Evolutionary conservation across 1,140 invertebrate genomes (phyloP).

Genomic region (Zaprionus capensis): DNA sequence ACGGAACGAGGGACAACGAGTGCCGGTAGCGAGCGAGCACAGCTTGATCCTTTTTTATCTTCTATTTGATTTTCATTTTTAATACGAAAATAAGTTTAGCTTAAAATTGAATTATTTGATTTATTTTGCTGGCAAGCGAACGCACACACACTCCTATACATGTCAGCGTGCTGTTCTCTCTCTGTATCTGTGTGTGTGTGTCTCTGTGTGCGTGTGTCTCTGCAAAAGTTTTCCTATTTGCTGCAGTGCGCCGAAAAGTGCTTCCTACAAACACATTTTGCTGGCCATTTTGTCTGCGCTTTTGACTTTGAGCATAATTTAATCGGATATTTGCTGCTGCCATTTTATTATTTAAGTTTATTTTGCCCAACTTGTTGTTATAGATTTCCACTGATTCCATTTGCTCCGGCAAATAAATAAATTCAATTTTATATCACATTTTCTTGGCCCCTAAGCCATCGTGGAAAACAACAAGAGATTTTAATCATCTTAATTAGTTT

Average conservation of each 20-base stretch:
- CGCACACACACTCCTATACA: conserved; percentile 12
- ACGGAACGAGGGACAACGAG: conserved; percentile 4
- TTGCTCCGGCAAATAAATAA: conserved; percentile 54
- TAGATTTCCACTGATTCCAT: conserved; percentile 61
- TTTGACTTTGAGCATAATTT: conserved; percentile 83
- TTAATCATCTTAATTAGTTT: conserved; percentile 82
- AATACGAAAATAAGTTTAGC: conserved; percentile 83
- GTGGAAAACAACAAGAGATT: conserved; percentile 54
- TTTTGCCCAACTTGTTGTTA: conserved; percentile 40
- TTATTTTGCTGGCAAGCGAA: conserved; percentile 65
- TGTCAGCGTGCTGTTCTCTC: not conserved
- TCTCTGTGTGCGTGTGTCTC: conserved; percentile 31
- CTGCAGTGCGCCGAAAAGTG: conserved; percentile 58
- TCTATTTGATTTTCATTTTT: conserved; percentile 83
- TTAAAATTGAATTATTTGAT: conserved; percentile 83
- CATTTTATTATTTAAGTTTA: conserved; percentile 76
- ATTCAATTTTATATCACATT: conserved; percentile 63
- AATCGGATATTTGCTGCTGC: conserved; percentile 76
- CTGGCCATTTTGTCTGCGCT: conserved; percentile 74
- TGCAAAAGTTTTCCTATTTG: conserved; percentile 75
- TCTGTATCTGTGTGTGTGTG: not conserved
- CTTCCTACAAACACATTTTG: conserved; percentile 58
- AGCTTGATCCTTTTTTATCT: conserved; percentile 83
- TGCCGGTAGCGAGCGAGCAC: conserved; percentile 60
- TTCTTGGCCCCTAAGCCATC: conserved; percentile 23